Conservation (phyloP, 2,113 vertebrate species). For the Ochotona princeps region DNA sequence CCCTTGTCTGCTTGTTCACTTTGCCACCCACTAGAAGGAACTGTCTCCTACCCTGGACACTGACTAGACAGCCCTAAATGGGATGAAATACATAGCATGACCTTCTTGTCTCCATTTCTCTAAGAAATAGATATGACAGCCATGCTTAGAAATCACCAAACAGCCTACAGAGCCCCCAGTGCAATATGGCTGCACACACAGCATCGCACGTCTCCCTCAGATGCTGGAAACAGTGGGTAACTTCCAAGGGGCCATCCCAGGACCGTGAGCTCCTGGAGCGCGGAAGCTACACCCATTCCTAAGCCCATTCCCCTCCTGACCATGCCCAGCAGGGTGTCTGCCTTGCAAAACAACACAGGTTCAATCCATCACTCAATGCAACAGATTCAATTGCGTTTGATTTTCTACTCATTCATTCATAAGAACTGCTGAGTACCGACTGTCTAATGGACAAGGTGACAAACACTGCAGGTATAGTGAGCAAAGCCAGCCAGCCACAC, state of each 20-base stretch:
- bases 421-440: conserved; percentile 24
- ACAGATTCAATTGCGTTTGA: neutral
- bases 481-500: neutral
- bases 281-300: neutral
- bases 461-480: neutral
- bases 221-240: neutral
- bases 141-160: neutral
- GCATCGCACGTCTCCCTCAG: neutral
- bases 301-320: neutral
- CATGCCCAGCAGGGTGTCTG: neutral
- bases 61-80: conserved; percentile 14
- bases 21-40: neutral
- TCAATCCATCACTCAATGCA: neutral
- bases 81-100: neutral
- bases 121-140: neutral
- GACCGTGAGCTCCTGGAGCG: neutral
- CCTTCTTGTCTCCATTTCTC: neutral
- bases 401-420: neutral
- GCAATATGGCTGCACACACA: neutral
- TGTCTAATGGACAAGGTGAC: neutral
- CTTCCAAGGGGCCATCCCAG: neutral
- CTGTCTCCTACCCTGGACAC: neutral
- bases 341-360: neutral
- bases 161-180: neutral
- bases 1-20: neutral